phyloP scores from a whole-genome alignment of 2,113 vertebrate species.

The Tauraco erythrolophus region DNA sequence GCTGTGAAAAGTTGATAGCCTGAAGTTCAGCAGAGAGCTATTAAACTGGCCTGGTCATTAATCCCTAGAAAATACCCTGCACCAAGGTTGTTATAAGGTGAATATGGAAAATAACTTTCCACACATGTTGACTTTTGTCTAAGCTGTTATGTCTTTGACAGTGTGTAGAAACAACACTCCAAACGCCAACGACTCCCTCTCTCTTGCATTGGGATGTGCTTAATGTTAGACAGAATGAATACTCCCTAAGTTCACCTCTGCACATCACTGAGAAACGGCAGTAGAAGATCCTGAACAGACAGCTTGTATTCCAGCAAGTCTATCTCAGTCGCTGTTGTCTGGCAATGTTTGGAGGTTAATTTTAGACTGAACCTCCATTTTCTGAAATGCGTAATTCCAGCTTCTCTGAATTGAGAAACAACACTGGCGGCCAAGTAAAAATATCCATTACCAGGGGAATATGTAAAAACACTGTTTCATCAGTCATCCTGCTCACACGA shows the following conservation, averaged over 20 bases:
- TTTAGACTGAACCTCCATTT: slow-evolving; percentile 9
- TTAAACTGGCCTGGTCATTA: slow-evolving; percentile 75
- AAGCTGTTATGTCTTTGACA: not conserved
- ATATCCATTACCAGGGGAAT: slow-evolving; percentile 65
- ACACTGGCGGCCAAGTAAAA: slow-evolving; percentile 25
- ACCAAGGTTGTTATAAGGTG: slow-evolving; percentile 71
- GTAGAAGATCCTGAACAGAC: not conserved
- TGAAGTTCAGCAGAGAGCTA: slow-evolving; percentile 67
- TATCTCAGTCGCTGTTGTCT: not conserved
- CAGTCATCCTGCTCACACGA: slow-evolving; percentile 79
- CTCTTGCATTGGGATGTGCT: not conserved
- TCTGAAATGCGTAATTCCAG: slow-evolving; percentile 27
- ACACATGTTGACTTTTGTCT: not conserved
- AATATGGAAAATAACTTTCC: slow-evolving; percentile 58
- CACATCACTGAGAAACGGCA: not conserved
- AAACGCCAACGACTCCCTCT: not conserved
- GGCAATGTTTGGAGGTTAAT: not conserved
- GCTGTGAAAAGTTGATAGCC: slow-evolving; percentile 74
- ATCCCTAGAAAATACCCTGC: slow-evolving; percentile 73
- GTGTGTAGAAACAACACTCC: not conserved
- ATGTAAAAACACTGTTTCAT: slow-evolving; percentile 75
- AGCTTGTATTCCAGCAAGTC: not conserved
- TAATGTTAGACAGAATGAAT: not conserved
- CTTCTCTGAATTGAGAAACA: slow-evolving; percentile 39
- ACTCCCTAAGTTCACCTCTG: not conserved